phyloP scores from a whole-genome alignment of 2,888 invertebrate genomes.

The Pammene aurita region DNA sequence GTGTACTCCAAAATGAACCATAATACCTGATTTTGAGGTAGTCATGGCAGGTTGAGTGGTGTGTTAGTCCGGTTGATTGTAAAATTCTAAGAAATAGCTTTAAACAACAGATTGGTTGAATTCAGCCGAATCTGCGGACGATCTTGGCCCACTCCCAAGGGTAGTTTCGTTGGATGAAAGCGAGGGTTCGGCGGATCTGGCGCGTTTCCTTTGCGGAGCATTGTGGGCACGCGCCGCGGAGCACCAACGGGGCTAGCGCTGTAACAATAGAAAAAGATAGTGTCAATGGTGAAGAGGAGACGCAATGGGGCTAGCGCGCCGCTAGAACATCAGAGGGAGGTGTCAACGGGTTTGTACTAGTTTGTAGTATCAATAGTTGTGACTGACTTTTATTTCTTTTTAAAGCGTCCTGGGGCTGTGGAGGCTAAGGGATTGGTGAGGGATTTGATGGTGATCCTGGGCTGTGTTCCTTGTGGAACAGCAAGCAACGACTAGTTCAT shows the following conservation, averaged over 20 bases:
- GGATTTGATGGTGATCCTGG: too few relatives aligned
- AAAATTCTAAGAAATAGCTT: neutral
- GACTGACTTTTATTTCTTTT: too few relatives aligned
- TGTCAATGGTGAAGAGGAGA: too few relatives aligned
- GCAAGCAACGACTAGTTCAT: too few relatives aligned
- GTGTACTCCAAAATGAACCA: too few relatives aligned
- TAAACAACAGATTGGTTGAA: neutral
- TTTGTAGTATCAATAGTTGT: too few relatives aligned
- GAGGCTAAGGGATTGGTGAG: too few relatives aligned
- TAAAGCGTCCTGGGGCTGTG: too few relatives aligned
- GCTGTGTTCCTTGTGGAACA: too few relatives aligned
- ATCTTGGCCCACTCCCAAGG: constrained; percentile 91
- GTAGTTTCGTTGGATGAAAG: constrained; percentile 88
- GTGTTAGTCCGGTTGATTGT: too few relatives aligned
- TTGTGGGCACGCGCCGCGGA: constrained; percentile 88
- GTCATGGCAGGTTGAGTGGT: neutral
- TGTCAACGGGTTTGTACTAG: too few relatives aligned
- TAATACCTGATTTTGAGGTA: neutral
- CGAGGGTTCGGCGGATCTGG: constrained; percentile 89
- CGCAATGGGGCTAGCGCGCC: constrained; percentile 88
- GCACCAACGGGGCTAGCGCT: constrained; percentile 89
- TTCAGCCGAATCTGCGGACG: constrained; percentile 86
- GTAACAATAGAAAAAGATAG: constrained; percentile 53
- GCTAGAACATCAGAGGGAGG: constrained; percentile 71
- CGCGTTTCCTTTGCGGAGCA: constrained; percentile 86